Base-by-base conservation (phyloP, 2,113 vertebrate genomes). In the Petromus typicus region DNA sequence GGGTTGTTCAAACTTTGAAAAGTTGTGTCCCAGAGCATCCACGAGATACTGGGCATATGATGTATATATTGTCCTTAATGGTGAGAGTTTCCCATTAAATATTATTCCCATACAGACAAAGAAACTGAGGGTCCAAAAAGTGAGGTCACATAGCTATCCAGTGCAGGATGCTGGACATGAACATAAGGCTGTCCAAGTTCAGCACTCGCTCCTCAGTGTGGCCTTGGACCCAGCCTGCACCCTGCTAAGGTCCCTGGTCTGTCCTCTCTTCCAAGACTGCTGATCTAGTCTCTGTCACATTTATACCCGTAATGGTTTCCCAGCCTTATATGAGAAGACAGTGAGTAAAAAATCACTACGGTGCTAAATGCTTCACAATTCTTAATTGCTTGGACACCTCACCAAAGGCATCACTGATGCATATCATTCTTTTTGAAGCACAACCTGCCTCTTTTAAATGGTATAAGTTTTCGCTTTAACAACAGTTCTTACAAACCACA, bases 401-500 rank as follows among this genome's bases (percentile, higher is more conserved):
- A 86, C 75, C 86, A 93, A 96, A 81, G 5, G 23, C 30, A 90
- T 69, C 61, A 23, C 48, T 54, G 88, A 75, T 18, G 40, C 90
- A 88, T 86, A 96, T 86, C 94, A 69, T 45, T 71, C 57, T 81
- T 51, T 96, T 81, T 91, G 89, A 97, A 96, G 92, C 79, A 75
- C 69, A 91, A 89, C 80, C 87, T 93, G 88, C 89, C 86, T 94
- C 90, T 81, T 94, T 89, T 89, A 91, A 96, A 97, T 75, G 76
- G 86, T 25, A 93, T 54, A 73, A 89, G 76, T 61, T 95, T 96
- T 71, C 87, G 88, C 92, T 96, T 94, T 96, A 25, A 97, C 93
- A 96, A 96, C 13, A 43, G 43, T 54, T 85, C 93, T 94, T 37
- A 82, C 92, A 82, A 94, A 97, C 94, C 97, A 96, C 97, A 97